These are phyloP conservation scores for Micropoecilia bifurca DNA, from an alignment of 2,797 vertebrate species.

Conservation along the genomic window DNA sequence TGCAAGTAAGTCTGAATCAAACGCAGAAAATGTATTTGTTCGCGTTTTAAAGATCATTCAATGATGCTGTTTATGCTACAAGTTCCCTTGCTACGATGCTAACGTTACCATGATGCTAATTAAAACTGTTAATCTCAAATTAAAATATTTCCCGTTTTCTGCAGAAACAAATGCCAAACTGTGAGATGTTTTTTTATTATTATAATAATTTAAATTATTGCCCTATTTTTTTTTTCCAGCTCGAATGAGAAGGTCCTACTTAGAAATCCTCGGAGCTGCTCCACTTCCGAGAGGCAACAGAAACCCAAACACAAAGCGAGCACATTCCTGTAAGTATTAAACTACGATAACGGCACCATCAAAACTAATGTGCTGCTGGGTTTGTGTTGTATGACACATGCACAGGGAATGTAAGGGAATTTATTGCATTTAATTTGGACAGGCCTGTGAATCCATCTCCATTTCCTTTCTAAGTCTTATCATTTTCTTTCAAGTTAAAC, in stretches of 20 bases:
- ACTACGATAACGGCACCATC: not conserved
- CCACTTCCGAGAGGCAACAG: constrained; percentile 44
- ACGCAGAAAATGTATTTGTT: not conserved
- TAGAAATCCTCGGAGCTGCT: constrained; percentile 71
- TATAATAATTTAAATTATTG: not conserved
- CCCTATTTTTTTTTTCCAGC: constrained; percentile 36
- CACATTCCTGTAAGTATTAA: constrained; percentile 55
- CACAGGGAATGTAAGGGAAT: not conserved
- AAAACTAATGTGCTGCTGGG: not conserved
- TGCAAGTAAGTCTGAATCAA: constrained; percentile 63
- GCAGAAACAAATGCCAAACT: not conserved
- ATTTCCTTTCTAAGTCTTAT: not conserved
- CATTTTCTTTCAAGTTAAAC: not conserved
- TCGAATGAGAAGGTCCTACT: constrained; percentile 77
- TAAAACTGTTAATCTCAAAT: not conserved
- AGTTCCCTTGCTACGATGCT: constrained; percentile 42
- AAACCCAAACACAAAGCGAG: constrained; percentile 23
- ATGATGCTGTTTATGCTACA: not conserved
- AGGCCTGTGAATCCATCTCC: not conserved
- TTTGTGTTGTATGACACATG: not conserved
- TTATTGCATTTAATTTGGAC: not conserved
- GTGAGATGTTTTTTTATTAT: not conserved
- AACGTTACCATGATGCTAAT: constrained; percentile 18
- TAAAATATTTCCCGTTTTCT: not conserved
- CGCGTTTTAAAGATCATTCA: not conserved